Evolutionary conservation across 2,113 vertebrate genomes (phyloP).

Genomic region (Arothron firmamentum): DNA sequence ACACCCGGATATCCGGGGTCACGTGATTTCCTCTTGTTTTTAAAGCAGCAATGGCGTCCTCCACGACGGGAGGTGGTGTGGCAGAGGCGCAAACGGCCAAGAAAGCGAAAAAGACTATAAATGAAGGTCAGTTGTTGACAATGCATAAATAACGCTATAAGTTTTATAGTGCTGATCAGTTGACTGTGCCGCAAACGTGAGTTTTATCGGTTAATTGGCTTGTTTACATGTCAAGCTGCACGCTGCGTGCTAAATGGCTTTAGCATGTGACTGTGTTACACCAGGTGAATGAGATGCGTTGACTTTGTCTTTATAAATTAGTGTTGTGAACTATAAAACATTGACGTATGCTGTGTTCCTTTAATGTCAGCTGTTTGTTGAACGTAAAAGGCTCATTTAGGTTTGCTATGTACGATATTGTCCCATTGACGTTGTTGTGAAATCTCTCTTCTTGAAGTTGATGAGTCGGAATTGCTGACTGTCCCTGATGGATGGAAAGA

Average conservation of each 20-base stretch:
- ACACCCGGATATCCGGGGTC: too few species aligned
- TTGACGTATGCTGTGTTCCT: too few species aligned
- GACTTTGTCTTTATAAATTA: too few species aligned
- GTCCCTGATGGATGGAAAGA: conserved; percentile 97
- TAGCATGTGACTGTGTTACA: not conserved
- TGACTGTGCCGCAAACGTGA: fast-evolving
- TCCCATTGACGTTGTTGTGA: not conserved
- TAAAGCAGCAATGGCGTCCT: conserved; percentile 64
- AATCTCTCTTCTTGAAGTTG: conserved; percentile 13
- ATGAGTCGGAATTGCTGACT: conserved; percentile 82
- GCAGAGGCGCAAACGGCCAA: conserved; percentile 40
- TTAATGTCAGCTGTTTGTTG: too few species aligned
- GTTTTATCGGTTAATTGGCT: fast-evolving
- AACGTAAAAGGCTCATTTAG: too few species aligned
- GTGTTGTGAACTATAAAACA: too few species aligned
- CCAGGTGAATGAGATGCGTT: too few species aligned
- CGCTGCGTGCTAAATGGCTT: not conserved
- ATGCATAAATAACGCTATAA: too few species aligned
- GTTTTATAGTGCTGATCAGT: fast-evolving
- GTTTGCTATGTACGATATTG: too few species aligned
- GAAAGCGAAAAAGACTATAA: conserved; percentile 51
- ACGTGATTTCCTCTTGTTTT: conserved; percentile 39
- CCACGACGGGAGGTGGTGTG: conserved; percentile 45
- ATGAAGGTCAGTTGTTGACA: conserved; percentile 40
- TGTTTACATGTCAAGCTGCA: not conserved